Conservation (phyloP, 2,888 invertebrate genomes). For the Strigamia maritima region DNA sequence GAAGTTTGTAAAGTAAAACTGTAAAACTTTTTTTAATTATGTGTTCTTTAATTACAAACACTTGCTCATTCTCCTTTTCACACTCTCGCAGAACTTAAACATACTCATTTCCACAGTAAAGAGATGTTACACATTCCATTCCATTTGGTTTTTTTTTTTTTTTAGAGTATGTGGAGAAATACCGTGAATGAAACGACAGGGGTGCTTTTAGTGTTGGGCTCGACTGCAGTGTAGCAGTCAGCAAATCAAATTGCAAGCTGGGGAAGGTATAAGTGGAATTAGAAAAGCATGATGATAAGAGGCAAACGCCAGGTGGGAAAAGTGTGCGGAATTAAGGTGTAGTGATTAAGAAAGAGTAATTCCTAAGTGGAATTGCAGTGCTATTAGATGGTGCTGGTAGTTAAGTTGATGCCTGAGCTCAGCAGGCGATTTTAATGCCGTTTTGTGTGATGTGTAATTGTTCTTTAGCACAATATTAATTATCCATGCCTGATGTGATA, state of each 20-base stretch:
- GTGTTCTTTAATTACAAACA: no score
- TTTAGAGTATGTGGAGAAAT: background rate
- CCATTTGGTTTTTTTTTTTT: background rate
- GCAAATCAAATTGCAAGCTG: constrained; percentile 15
- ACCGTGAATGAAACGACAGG: constrained; percentile 10
- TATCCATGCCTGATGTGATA: constrained; percentile 15
- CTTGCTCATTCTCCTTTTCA: no score
- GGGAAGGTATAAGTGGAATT: constrained; percentile 15
- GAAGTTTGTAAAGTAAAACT: no score
- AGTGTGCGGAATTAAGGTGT: constrained; percentile 12
- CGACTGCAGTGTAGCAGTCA: background rate
- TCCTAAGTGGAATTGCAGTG: constrained; percentile 10
- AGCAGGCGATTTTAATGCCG: constrained; percentile 10
- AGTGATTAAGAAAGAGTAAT: constrained; percentile 10
- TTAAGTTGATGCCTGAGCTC: background rate
- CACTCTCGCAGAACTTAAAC: background rate
- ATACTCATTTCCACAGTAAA: background rate
- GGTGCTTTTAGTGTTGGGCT: constrained; percentile 15
- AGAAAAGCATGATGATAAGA: constrained; percentile 15
- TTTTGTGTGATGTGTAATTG: constrained; percentile 15
- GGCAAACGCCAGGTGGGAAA: constrained; percentile 15
- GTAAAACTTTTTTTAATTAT: no score
- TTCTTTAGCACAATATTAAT: constrained; percentile 10
- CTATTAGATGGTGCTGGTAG: constrained; percentile 1
- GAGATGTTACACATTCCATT: background rate